Evolutionary conservation across 2,797 vertebrate genomes (phyloP).

Genomic region (Intellagama lesueurii): DNA sequence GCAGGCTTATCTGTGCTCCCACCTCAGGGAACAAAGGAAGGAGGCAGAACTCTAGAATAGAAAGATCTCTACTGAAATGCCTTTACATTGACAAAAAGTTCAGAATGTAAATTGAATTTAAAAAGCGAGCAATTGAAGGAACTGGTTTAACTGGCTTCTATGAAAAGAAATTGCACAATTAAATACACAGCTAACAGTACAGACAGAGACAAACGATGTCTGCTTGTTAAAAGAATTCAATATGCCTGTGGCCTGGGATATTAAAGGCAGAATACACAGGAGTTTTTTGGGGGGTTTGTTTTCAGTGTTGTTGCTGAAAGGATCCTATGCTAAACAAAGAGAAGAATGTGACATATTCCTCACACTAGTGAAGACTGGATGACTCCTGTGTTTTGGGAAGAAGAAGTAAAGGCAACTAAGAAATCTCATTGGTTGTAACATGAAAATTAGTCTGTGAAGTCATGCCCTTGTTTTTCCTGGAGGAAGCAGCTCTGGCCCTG

Average conservation of each 20-base stretch:
- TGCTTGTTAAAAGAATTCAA: background rate
- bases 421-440: background rate
- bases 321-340: background rate
- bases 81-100: background rate
- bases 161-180: constrained; percentile 7
- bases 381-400: background rate
- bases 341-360: background rate
- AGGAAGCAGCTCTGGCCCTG: background rate
- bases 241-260: background rate
- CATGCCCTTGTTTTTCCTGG: background rate
- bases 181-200: constrained; percentile 16
- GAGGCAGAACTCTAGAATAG: background rate
- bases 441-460: background rate
- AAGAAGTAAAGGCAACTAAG: background rate
- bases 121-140: constrained; percentile 33
- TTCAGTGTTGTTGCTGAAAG: too few relatives aligned
- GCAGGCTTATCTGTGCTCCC: background rate
- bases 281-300: background rate
- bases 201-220: background rate
- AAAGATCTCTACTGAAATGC: background rate
- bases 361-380: background rate
- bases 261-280: background rate
- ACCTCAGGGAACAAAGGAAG: background rate
- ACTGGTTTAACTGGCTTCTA: constrained; percentile 55
- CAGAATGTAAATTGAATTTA: constrained; percentile 10